Percentiles rank a stretch among this genome's conserved stretches.
Conservation (phyloP, 2,113 vertebrate genomes). For the Takifugu bimaculatus region DNA sequence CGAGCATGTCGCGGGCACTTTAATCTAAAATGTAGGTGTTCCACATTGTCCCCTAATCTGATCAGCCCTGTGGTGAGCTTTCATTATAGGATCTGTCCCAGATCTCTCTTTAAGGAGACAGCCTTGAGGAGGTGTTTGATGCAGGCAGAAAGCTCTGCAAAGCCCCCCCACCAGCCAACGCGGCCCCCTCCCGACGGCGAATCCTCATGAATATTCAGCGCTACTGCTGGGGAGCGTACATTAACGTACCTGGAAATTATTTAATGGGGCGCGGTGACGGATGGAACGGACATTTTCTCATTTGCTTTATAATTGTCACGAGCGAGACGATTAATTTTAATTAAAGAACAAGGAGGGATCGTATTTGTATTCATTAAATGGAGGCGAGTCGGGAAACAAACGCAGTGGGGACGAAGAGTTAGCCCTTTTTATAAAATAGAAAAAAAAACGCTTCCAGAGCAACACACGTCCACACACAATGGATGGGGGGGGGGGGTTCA, state of each 20-base stretch:
- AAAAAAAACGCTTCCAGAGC: conserved; percentile 46
- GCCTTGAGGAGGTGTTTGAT: conserved; percentile 35
- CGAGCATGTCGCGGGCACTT: conserved; percentile 63
- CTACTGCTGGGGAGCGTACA: conserved; percentile 28
- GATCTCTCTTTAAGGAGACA: conserved; percentile 52
- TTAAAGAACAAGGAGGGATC: too few species aligned
- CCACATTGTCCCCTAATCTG: conserved; percentile 63
- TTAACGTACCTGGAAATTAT: conserved; percentile 14
- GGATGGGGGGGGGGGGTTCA: not conserved
- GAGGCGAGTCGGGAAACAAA: not conserved
- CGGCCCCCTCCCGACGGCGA: conserved; percentile 41
- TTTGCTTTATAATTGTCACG: conserved; percentile 20
- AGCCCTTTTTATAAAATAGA: conserved; percentile 68
- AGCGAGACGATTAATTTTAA: not conserved
- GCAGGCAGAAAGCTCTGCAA: conserved; percentile 30
- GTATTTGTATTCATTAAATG: too few species aligned
- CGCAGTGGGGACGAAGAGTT: conserved; percentile 28
- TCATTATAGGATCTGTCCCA: conserved; percentile 61
- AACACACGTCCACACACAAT: conserved; percentile 20
- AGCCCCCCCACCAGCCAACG: conserved; percentile 37
- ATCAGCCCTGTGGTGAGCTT: conserved; percentile 60
- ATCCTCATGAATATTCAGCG: conserved; percentile 53
- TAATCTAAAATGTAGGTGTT: conserved; percentile 66
- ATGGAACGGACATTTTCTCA: conserved; percentile 34
- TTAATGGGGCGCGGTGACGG: conserved; percentile 6